phyloP scores from a whole-genome alignment of 2,888 invertebrate species.

The Stratiomys singularior region DNA sequence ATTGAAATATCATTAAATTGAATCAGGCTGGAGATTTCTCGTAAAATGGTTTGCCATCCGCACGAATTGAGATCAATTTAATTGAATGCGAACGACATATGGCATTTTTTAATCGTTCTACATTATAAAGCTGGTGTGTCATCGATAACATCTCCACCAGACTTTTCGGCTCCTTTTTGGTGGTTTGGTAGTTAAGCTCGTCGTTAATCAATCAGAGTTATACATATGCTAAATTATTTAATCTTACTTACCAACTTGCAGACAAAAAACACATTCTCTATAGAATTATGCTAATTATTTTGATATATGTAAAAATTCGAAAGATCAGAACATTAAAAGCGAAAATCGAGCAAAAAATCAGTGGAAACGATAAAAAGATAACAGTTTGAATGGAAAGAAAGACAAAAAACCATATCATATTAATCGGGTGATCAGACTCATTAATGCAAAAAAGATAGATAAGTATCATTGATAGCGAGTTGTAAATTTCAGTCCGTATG shows the following conservation, averaged over 20 bases:
- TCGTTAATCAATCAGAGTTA: constrained; percentile 19
- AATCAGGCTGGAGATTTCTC: too few species aligned
- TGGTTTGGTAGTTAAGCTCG: constrained; percentile 13
- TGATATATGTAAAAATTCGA: neutral
- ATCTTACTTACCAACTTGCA: neutral
- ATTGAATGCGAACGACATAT: too few species aligned
- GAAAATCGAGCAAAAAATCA: neutral
- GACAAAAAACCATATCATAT: neutral
- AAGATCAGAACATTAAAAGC: neutral
- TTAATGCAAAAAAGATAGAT: constrained; percentile 17
- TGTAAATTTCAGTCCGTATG: neutral
- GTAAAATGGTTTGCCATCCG: too few species aligned
- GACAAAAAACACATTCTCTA: neutral
- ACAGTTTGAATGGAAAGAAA: neutral
- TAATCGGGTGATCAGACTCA: constrained; percentile 10
- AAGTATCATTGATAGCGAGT: neutral
- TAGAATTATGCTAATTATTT: constrained; percentile 19
- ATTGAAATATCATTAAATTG: too few species aligned
- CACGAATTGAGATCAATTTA: too few species aligned
- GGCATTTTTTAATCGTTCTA: too few species aligned
- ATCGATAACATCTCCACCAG: constrained; percentile 35
- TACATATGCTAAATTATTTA: constrained; percentile 31
- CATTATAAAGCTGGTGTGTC: neutral
- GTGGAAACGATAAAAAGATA: constrained; percentile 12
- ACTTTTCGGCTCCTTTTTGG: constrained; percentile 34